Evolutionary conservation across 2,797 vertebrate species (phyloP).

Genomic region (Phrynocephalus guinanensis): DNA sequence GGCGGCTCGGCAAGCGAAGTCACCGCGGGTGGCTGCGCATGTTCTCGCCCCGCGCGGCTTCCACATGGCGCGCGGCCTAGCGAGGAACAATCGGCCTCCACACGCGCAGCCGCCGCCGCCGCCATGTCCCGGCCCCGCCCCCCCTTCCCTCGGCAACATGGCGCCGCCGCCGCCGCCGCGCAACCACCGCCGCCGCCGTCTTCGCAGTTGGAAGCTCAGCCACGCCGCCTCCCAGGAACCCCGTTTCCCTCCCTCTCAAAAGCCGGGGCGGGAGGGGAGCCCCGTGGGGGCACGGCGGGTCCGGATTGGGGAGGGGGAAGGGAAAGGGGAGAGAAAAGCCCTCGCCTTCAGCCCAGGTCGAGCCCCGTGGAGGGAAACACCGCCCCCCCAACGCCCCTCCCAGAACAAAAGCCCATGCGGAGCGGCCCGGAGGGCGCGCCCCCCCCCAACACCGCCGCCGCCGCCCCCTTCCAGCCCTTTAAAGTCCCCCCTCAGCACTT

Average conservation of each 20-base stretch:
- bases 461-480: slow-evolving; percentile 41
- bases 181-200: slow-evolving; percentile 49
- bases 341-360: background rate
- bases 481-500: slow-evolving; percentile 44
- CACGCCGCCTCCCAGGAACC: background rate
- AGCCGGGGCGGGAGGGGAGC: no score
- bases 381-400: slow-evolving; percentile 58
- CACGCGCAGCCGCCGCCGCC: slow-evolving; percentile 78
- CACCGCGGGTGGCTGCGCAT: background rate
- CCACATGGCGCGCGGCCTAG: slow-evolving; percentile 77
- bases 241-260: background rate
- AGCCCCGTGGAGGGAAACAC: background rate
- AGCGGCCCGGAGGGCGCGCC: slow-evolving; percentile 57
- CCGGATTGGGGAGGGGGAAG: no score
- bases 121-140: slow-evolving; percentile 80
- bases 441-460: background rate
- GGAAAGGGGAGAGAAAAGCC: no score
- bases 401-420: slow-evolving; percentile 73
- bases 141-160: slow-evolving; percentile 69
- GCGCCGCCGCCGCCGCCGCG: slow-evolving; percentile 74
- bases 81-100: slow-evolving; percentile 79
- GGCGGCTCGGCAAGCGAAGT: background rate
- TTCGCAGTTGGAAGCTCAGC: slow-evolving; percentile 37
- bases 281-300: background rate
- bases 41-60: slow-evolving; percentile 7